These are phyloP conservation scores for Pseudorhombus dupliciocellatus DNA, from an alignment of 2,113 vertebrate genomes.

Conservation along the genomic window DNA sequence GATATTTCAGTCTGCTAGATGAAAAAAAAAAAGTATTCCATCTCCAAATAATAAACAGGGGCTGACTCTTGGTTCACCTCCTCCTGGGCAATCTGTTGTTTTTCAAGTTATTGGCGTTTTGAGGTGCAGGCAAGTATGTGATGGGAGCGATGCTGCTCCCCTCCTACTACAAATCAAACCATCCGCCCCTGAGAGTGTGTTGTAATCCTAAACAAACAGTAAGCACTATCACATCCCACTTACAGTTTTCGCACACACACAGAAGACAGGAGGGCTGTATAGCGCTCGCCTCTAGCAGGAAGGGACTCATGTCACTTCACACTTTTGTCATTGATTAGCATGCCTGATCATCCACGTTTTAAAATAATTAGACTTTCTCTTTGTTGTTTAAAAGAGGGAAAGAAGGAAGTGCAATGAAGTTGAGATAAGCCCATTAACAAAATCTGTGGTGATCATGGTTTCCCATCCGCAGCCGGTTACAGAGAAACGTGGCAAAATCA, in stretches of 20 bases:
- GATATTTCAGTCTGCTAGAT: slow-evolving; percentile 45
- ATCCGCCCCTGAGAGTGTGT: slow-evolving; percentile 34
- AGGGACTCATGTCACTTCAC: slow-evolving; percentile 46
- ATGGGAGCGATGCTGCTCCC: slow-evolving; percentile 37
- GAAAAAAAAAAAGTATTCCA: slow-evolving; percentile 46
- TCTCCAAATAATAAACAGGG: slow-evolving; percentile 60
- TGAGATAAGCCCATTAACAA: slow-evolving; percentile 17
- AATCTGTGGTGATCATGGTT: slow-evolving; percentile 4
- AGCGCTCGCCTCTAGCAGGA: slow-evolving; percentile 22
- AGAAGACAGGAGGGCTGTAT: slow-evolving; percentile 12
- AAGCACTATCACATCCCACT: slow-evolving; percentile 42
- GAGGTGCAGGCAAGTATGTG: slow-evolving; percentile 47
- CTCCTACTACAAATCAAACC: slow-evolving; percentile 63
- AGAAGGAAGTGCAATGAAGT: slow-evolving; percentile 17
- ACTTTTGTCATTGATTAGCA: slow-evolving; percentile 48
- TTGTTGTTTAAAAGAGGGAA: slow-evolving; percentile 23
- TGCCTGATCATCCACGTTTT: slow-evolving; percentile 34
- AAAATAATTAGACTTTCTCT: slow-evolving; percentile 24
- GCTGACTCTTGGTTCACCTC: slow-evolving; percentile 57
- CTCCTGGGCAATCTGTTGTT: slow-evolving; percentile 67
- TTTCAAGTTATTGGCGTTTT: slow-evolving; percentile 66
- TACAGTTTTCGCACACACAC: slow-evolving; percentile 22
- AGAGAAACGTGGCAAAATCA: slow-evolving; percentile 16
- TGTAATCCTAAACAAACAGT: slow-evolving; percentile 69
- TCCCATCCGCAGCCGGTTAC: slow-evolving; percentile 2